Percentiles rank a stretch among this genome's conserved stretches.
Evolutionary conservation across 2,888 invertebrate genomes (phyloP).

Genomic region (Chromoteleia sp.): DNA sequence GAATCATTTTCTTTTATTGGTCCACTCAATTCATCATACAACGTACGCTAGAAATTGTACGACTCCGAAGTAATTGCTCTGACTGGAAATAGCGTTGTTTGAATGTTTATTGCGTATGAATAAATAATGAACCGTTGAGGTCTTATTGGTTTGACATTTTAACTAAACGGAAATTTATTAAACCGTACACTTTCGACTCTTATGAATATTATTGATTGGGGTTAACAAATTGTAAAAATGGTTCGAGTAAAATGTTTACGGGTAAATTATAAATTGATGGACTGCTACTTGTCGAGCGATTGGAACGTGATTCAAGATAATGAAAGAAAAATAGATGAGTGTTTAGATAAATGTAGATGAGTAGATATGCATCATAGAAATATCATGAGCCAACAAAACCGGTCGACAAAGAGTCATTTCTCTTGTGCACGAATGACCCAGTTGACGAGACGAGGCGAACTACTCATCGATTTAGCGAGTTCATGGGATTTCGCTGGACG

Average conservation of each 20-base stretch:
- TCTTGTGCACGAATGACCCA: constrained; percentile 74
- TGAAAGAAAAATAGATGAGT: constrained; percentile 26
- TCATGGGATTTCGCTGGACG: constrained; percentile 73
- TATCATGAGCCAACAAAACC: constrained; percentile 59
- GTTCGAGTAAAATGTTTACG: neutral
- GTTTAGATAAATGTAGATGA: constrained; percentile 45
- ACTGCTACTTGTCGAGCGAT: constrained; percentile 3
- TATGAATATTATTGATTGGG: neutral
- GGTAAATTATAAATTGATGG: constrained; percentile 1
- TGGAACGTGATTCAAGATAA: constrained; percentile 12
- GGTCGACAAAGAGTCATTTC: constrained; percentile 58
- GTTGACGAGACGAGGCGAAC: constrained; percentile 72
- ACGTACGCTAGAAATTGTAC: too few relatives aligned
- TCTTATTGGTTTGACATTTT: constrained; percentile 2
- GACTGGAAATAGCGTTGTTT: too few relatives aligned
- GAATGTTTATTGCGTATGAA: neutral
- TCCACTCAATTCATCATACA: neutral
- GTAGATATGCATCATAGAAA: constrained; percentile 52
- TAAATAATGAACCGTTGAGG: neutral
- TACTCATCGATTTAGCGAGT: constrained; percentile 70
- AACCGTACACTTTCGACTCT: neutral
- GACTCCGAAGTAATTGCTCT: too few relatives aligned
- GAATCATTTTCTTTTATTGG: neutral
- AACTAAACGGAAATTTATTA: constrained; percentile 1
- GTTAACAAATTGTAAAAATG: neutral